phyloP scores from a whole-genome alignment of 2,113 vertebrate species.

The Megalops atlanticus region DNA sequence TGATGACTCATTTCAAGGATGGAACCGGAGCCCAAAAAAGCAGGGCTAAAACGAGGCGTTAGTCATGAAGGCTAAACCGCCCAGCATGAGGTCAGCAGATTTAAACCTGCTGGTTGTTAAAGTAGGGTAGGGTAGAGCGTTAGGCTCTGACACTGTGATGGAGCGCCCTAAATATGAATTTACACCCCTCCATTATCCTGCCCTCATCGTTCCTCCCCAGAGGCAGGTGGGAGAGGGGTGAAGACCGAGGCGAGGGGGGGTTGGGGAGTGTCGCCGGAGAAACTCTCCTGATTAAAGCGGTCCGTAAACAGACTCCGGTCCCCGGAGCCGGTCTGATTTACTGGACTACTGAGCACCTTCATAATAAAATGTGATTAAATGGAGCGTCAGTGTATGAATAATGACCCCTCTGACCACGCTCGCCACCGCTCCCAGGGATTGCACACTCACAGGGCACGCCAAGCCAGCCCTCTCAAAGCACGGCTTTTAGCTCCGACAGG shows the following conservation, averaged over 20 bases:
- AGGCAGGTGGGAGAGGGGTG: background rate
- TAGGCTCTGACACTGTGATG: background rate
- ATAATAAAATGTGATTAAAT: constrained; percentile 60
- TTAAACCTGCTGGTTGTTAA: background rate
- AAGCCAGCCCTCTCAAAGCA: background rate
- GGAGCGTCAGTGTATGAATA: constrained; percentile 49
- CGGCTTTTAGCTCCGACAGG: background rate
- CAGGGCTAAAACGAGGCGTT: too few relatives aligned
- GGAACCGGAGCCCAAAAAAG: background rate
- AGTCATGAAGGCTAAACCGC: background rate
- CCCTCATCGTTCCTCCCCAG: background rate
- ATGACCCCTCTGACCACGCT: constrained; percentile 44
- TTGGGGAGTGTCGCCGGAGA: constrained; percentile 17
- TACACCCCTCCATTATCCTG: background rate
- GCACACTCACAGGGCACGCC: background rate
- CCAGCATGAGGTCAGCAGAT: background rate
- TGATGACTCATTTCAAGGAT: background rate
- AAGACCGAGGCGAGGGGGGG: background rate
- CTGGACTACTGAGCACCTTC: constrained; percentile 37
- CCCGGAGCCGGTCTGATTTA: constrained; percentile 46
- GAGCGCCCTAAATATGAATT: background rate
- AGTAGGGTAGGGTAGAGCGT: background rate
- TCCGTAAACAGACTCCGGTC: constrained; percentile 36
- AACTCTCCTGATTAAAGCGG: constrained; percentile 51
- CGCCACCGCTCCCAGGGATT: constrained; percentile 30